Conservation (phyloP, 2,113 vertebrate genomes). For the Channa maculata region DNA sequence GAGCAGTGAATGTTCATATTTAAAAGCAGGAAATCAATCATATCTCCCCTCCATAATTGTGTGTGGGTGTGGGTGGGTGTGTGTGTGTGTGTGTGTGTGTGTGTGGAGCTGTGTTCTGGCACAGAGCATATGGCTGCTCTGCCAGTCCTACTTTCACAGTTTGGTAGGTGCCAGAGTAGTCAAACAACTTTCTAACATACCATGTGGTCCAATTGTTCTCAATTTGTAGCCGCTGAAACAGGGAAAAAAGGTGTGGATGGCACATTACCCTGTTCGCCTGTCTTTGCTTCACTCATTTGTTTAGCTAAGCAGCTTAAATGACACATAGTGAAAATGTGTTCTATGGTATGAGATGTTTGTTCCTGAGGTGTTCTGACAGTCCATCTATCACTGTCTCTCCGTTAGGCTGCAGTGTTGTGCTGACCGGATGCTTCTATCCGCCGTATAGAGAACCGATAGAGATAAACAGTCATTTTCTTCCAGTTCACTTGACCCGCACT, state of each 20-base stretch:
- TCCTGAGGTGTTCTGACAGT: slow-evolving; percentile 43
- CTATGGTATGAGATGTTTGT: slow-evolving; percentile 31
- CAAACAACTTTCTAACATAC: slow-evolving; percentile 66
- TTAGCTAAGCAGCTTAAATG: slow-evolving; percentile 64
- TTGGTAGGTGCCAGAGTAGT: slow-evolving; percentile 67
- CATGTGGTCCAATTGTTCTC: slow-evolving; percentile 73
- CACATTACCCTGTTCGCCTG: slow-evolving; percentile 42
- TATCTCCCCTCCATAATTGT: slow-evolving; percentile 26
- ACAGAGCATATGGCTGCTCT: slow-evolving; percentile 62
- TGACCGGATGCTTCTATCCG: slow-evolving; percentile 64
- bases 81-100: slow-evolving; percentile 17
- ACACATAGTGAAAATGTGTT: slow-evolving; percentile 45
- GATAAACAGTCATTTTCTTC: slow-evolving; percentile 64
- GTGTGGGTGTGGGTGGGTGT: slow-evolving; percentile 18
- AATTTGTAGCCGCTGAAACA: slow-evolving; percentile 49
- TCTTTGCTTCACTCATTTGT: slow-evolving; percentile 49
- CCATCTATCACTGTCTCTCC: slow-evolving; percentile 46
- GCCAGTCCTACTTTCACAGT: slow-evolving; percentile 76
- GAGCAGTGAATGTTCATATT: slow-evolving; percentile 11
- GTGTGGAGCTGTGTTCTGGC: slow-evolving; percentile 53
- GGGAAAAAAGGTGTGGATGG: slow-evolving; percentile 15
- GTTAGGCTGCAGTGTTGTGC: slow-evolving; percentile 51
- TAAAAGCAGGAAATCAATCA: slow-evolving; percentile 57
- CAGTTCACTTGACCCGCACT: slow-evolving; percentile 68
- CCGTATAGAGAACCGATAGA: slow-evolving; percentile 40